A percentile compares a stretch with the other conserved stretches of the same genome.
These are phyloP conservation scores for Gobionotothen gibberifrons DNA, from an alignment of 2,797 vertebrate genomes.

Conservation along the genomic window DNA sequence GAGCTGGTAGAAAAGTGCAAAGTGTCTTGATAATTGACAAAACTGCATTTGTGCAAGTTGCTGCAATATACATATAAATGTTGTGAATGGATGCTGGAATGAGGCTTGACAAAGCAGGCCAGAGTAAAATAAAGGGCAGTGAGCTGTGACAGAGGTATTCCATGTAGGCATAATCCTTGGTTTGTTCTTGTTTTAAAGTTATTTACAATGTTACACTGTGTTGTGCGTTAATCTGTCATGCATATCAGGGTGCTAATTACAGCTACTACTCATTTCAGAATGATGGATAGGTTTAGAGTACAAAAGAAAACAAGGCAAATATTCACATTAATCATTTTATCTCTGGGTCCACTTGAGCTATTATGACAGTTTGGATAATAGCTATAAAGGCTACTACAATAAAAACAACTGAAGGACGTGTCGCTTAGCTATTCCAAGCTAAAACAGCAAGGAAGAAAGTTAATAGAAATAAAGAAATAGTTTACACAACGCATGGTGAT, in stretches of 20 bases:
- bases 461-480: not conserved
- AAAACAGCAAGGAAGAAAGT: not conserved
- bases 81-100: constrained; percentile 39
- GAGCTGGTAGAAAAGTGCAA: constrained; percentile 32
- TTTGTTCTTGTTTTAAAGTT: constrained; percentile 66
- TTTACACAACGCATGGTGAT: not conserved
- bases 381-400: not conserved
- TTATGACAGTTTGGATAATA: not conserved
- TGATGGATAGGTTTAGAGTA: constrained; percentile 62
- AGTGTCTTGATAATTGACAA: constrained; percentile 44
- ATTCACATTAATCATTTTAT: constrained; percentile 52
- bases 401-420: not conserved
- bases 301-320: constrained; percentile 46
- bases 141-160: constrained; percentile 63
- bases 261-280: constrained; percentile 46
- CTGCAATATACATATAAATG: not conserved
- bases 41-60: constrained; percentile 33
- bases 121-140: constrained; percentile 53
- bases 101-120: constrained; percentile 37
- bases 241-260: constrained; percentile 60
- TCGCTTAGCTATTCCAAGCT: not conserved
- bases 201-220: constrained; percentile 46
- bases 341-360: constrained; percentile 4
- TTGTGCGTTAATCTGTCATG: constrained; percentile 45
- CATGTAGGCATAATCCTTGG: constrained; percentile 41